Base-by-base conservation (phyloP, 2,888 invertebrate genomes). In the Labia minor region DNA sequence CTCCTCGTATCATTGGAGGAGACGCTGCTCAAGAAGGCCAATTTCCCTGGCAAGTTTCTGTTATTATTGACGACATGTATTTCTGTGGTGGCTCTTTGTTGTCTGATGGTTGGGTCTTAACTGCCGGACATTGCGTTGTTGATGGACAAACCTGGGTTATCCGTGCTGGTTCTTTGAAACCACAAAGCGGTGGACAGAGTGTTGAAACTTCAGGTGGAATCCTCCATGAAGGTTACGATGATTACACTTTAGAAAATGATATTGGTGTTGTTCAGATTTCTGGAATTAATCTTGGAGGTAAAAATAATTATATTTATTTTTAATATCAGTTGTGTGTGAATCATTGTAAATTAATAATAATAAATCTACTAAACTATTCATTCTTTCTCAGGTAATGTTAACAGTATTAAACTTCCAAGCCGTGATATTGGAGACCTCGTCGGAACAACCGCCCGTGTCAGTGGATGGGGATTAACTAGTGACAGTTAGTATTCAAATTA, bases 61-160 rank as follows among this genome's bases (percentile, higher is more conserved):
- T 49, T 4, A 3, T 37, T 4, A 64, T 67, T 18, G 64, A 67
- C 64, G 11, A 37, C 33, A n/a, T 1, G 4, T 64, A 14, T n/a
- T 64, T 67, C 63, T 67, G 67, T 61, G 37, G 64, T 2, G 67
- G 67, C 11, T 33, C 67, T 10, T 62, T 67, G n/a, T 26, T 67
- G 6, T 37, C 37, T 6, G 8, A 20, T 1, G n/a, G 26, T 16
- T 67, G 67, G 67, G 64, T 67, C 33, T 21, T 67, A 14, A 67
- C 67, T 3, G 62, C 67, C 1, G 67, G 63, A 4, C 62, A 64
- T 2, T 67, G 67, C 66, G 49, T 49, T 4, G 49, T 8, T 4
- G 49, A 16, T n/a, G 16, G 2, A 8, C 2, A 3, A 49, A 8
- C 49, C 2, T 49, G 14, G 14, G n/a, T 14, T 2, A 49, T 49